Conservation (phyloP, 2,113 vertebrate species). For the Tupaia chinensis region DNA sequence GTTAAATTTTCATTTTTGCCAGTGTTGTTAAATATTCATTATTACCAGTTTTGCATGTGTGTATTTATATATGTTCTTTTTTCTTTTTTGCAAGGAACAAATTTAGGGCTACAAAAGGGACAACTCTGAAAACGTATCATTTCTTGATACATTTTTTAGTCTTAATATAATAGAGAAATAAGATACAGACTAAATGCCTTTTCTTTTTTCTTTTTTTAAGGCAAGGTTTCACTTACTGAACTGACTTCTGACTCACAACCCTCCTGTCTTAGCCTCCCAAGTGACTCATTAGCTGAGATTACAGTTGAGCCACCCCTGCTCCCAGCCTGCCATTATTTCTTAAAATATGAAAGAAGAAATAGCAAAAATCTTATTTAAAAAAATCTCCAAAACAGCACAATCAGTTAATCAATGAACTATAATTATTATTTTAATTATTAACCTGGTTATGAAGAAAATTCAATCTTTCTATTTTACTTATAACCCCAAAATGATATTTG, state of each 20-base stretch:
- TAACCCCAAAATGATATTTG: not conserved
- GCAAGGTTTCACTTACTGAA: too few relatives aligned
- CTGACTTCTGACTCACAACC: too few relatives aligned
- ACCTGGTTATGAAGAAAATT: not conserved
- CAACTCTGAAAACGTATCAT: not conserved
- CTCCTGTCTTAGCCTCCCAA: too few relatives aligned
- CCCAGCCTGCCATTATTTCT: not conserved
- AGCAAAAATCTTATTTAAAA: not conserved
- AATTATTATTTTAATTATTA: not conserved
- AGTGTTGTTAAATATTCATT: too few relatives aligned
- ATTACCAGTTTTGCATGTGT: not conserved
- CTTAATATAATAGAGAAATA: not conserved
- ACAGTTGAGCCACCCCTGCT: too few relatives aligned
- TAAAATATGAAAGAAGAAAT: not conserved
- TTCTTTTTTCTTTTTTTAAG: too few relatives aligned
- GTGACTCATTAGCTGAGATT: too few relatives aligned
- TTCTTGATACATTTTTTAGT: not conserved
- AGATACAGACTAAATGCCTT: not conserved
- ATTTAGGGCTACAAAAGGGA: not conserved
- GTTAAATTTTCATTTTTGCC: not conserved
- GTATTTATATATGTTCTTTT: not conserved
- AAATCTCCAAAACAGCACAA: not conserved
- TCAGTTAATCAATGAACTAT: not conserved
- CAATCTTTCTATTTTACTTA: not conserved
- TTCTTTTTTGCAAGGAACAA: conserved; percentile 8